Evolutionary conservation across 2,797 vertebrate species (phyloP).

Genomic region (Acipenser transmontanus): DNA sequence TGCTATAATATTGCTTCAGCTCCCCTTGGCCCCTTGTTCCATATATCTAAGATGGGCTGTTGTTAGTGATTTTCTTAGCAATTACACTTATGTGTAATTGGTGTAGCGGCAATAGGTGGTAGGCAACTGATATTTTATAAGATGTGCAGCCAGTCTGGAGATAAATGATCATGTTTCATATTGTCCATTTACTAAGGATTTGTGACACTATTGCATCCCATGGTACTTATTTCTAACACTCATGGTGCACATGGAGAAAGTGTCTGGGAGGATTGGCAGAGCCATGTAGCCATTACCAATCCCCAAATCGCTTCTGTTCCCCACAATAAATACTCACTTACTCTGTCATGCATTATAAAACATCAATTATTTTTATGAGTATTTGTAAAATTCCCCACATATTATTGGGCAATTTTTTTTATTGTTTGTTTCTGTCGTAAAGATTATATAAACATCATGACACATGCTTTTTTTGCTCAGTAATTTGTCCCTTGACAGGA

Average conservation of each 20-base stretch:
- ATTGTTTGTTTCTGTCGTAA: not conserved
- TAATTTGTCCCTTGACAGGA: not conserved
- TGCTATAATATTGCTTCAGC: no score
- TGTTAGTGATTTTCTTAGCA: no score
- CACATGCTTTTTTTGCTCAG: not conserved
- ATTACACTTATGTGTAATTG: no score
- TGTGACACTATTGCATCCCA: not conserved
- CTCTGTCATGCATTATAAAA: slow-evolving; percentile 9
- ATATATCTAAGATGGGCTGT: no score
- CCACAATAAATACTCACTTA: slow-evolving; percentile 5
- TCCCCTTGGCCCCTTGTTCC: no score
- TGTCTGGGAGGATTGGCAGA: not conserved
- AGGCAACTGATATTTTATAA: no score
- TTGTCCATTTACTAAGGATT: not conserved
- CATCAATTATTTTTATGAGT: not conserved
- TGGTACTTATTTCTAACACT: not conserved
- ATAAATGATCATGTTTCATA: no score
- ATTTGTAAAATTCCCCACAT: slow-evolving; percentile 2
- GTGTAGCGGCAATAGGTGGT: no score
- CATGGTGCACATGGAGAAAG: not conserved
- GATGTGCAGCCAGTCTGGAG: no score
- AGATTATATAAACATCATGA: not conserved
- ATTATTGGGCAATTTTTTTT: slow-evolving; percentile 13
- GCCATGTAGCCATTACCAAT: slow-evolving; percentile 7
- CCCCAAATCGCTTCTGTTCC: not conserved